Base-by-base conservation (phyloP, 2,888 invertebrate genomes). In the Iselma pallidipennis region DNA sequence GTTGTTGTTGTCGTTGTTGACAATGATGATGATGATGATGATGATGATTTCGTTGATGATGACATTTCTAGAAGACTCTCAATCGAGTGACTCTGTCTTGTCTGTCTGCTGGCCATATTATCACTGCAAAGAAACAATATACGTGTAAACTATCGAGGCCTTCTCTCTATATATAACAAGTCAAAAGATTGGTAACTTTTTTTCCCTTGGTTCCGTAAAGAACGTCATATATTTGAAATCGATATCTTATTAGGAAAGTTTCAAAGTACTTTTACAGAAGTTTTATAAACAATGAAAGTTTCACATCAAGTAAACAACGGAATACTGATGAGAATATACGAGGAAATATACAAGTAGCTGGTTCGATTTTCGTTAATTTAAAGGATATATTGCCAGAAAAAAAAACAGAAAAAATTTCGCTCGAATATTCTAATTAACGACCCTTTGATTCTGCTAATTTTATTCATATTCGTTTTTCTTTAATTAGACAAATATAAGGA, bases 1-100 rank as follows among this genome's bases (percentile, higher is more conserved):
- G 29, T 29, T 19, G 42, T 42, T 42, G 19, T 7, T 42, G 42
- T 19, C 9, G 42, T 19, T 16, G 42, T 4, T 16, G 42, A 7
- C 10, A 19, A 19, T 42, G 42, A 37, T 37, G 14, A 16, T 37
- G 5, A 19, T 9, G 82, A 80, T 63, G 81, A 7, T 16, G 42
- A 7, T 19, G 42, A 19, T 42, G 42, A 37, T 37, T 37, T 37
- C 16, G 5, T 42, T 9, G 82, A 80, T 63, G 81, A 81, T 66
- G 83, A 82, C 69, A 85, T 80, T 73, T 85, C 83, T 75, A 85
- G 79, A 57, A 85, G 81, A 74, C 84, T 82, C 76, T 85, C 84
- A 71, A 85, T 85, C 62, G 83, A 84, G 75, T 85, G 84, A 71
- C 82, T 83, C 71, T 83, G 82, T 68, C 81, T 80, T 65, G 82